phyloP scores from a whole-genome alignment of 1,140 invertebrate genomes.

The Pantala flavescens region DNA sequence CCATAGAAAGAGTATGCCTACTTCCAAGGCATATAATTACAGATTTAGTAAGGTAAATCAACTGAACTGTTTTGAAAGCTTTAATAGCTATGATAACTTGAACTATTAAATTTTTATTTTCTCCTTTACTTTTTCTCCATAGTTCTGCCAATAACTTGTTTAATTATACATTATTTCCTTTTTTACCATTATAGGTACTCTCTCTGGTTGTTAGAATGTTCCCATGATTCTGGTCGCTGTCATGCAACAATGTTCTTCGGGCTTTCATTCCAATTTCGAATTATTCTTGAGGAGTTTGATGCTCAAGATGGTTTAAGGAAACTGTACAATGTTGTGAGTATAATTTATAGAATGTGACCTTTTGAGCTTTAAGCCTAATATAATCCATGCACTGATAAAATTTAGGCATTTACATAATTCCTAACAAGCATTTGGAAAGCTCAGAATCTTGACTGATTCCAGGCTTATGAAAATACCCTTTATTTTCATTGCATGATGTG shows the following conservation, averaged over 20 bases:
- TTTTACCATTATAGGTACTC: slow-evolving; percentile 53
- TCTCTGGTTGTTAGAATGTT: slow-evolving; percentile 88
- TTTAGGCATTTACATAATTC: no score
- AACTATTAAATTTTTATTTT: no score
- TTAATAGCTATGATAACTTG: background rate
- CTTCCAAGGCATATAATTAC: slow-evolving; percentile 66
- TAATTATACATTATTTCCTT: background rate
- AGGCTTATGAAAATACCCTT: no score
- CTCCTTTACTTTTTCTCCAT: no score
- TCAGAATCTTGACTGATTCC: background rate
- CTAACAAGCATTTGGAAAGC: no score
- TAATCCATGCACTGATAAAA: background rate
- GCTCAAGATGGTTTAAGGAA: slow-evolving; percentile 81
- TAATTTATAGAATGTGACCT: background rate
- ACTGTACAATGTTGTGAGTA: slow-evolving; percentile 79
- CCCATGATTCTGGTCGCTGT: slow-evolving; percentile 89
- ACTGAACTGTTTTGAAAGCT: background rate
- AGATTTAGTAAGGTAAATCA: slow-evolving; percentile 61
- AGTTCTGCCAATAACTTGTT: background rate
- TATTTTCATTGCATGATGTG: no score
- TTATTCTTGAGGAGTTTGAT: slow-evolving; percentile 89
- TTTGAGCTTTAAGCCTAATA: background rate
- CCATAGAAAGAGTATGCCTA: slow-evolving; percentile 88
- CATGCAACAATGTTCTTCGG: slow-evolving; percentile 97
- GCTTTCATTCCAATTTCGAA: slow-evolving; percentile 81